Conservation (phyloP, 2,113 vertebrate species). For the Psilopsiagon aurifrons region DNA sequence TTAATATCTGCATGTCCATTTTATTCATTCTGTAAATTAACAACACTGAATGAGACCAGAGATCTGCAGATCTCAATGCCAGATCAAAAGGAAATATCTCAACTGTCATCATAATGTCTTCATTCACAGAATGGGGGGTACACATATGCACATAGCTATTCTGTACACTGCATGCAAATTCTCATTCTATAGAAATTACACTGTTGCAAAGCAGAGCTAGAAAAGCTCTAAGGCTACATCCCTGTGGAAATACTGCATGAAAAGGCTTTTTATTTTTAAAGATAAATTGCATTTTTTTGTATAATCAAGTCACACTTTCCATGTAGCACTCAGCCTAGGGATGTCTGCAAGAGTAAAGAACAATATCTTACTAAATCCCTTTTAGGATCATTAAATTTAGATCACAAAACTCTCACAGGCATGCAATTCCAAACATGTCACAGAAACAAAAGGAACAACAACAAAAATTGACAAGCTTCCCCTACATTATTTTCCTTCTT, state of each 20-base stretch:
- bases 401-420: constrained; percentile 75
- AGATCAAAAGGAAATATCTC: not conserved
- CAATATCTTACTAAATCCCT: constrained; percentile 77
- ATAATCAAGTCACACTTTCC: constrained; percentile 77
- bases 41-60: not conserved
- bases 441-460: constrained; percentile 72
- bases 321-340: constrained; percentile 64
- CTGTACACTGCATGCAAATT: constrained; percentile 20
- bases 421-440: constrained; percentile 76
- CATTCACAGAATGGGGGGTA: not conserved
- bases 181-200: constrained; percentile 68
- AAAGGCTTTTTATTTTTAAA: constrained; percentile 72
- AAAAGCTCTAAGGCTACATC: constrained; percentile 57
- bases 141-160: not conserved
- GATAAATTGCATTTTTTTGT: constrained; percentile 70
- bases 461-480: constrained; percentile 73
- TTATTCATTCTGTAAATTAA: not conserved
- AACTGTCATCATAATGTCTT: not conserved
- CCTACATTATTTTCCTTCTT: constrained; percentile 70
- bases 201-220: constrained; percentile 68
- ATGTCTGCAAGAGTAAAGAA: constrained; percentile 70
- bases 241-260: constrained; percentile 66
- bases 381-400: constrained; percentile 83
- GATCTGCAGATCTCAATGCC: not conserved
- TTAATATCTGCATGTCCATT: not conserved